Conservation (phyloP, 2,888 invertebrate species). For the Ganaspis brasiliensis region DNA sequence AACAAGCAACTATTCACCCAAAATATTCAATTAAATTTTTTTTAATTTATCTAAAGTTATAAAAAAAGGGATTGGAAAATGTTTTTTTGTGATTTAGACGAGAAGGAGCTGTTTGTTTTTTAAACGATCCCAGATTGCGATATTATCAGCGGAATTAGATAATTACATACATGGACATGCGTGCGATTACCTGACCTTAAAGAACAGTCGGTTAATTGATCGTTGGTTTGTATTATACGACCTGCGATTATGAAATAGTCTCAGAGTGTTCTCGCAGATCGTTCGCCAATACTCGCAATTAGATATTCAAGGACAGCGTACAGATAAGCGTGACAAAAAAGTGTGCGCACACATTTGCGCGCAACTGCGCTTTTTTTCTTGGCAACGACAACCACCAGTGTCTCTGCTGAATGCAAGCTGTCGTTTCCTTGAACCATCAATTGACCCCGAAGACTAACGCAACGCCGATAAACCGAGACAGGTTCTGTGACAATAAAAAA, state of each 20-base stretch:
- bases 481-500: background rate
- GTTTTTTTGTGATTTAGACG: too few relatives aligned
- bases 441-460: constrained; percentile 11
- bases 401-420: background rate
- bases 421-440: constrained; percentile 42
- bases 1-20: background rate
- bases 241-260: constrained; percentile 67
- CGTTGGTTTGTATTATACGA: constrained; percentile 62
- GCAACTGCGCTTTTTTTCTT: constrained; percentile 37
- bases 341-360: constrained; percentile 38
- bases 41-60: too few relatives aligned
- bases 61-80: too few relatives aligned
- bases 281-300: constrained; percentile 57
- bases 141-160: constrained; percentile 55
- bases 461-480: background rate
- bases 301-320: constrained; percentile 65
- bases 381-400: background rate
- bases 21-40: too few relatives aligned
- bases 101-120: background rate
- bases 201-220: constrained; percentile 66
- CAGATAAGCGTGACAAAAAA: constrained; percentile 49
- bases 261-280: constrained; percentile 55
- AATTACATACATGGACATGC: constrained; percentile 56
- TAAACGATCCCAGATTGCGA: background rate
- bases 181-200: constrained; percentile 58